Conservation (phyloP, 23 tunicate species). For the Ciona savignyi region DNA sequence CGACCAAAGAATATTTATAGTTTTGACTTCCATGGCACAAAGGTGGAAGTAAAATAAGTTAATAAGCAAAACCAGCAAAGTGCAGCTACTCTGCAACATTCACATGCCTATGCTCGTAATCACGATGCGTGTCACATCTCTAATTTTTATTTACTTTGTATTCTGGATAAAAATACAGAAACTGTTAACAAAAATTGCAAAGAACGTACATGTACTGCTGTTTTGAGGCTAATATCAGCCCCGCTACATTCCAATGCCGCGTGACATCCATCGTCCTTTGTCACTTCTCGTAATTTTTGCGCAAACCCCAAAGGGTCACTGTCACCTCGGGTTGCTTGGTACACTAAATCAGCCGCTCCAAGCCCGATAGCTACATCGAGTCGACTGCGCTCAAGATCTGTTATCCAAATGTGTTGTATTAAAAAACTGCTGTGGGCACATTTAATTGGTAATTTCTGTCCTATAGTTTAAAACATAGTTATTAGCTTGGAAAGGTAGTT, state of each 20-base stretch:
- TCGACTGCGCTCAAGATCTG: constrained; percentile 75
- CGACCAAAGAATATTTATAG: no score
- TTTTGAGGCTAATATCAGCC: constrained; percentile 68
- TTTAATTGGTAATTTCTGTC: neutral
- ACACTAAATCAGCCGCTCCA: constrained; percentile 32
- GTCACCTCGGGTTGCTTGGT: constrained; percentile 7
- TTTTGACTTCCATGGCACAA: no score
- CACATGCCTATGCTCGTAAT: no score
- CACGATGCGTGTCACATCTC: no score
- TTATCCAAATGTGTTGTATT: neutral
- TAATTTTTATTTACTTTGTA: no score
- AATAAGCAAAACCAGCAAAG: no score
- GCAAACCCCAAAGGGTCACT: constrained; percentile 32
- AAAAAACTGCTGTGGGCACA: neutral
- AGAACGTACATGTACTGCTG: constrained; percentile 62
- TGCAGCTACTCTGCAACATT: no score
- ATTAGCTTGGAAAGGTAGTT: no score
- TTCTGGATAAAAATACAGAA: no score
- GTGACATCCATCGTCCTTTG: constrained; percentile 46
- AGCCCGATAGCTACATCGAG: constrained; percentile 35
- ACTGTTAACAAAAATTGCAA: no score
- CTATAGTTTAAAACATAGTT: neutral
- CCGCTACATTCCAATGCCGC: constrained; percentile 90
- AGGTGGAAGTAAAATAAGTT: no score
- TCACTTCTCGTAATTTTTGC: constrained; percentile 20